A percentile compares a stretch with the other conserved stretches of the same genome.
Conservation (phyloP, 2,113 vertebrate genomes). For the Pontoporia blainvillei region DNA sequence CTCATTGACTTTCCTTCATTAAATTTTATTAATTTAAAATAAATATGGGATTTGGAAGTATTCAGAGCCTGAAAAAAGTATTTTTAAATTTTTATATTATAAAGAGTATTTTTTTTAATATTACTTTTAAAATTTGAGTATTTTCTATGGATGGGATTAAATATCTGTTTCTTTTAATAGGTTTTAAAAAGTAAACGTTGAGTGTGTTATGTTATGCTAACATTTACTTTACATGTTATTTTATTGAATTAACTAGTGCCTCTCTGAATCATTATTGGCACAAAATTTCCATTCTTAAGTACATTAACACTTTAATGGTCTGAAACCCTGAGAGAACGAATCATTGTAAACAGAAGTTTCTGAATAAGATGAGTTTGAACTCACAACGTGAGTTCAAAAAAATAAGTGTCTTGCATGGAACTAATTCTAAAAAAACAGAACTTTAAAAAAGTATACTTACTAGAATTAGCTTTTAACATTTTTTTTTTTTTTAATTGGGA, state of each 20-base stretch:
- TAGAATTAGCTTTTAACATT: slow-evolving; percentile 7
- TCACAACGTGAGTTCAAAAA: neutral
- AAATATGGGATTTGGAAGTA: neutral
- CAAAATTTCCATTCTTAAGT: neutral
- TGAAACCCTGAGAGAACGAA: neutral
- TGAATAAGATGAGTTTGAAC: neutral
- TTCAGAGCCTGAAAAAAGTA: neutral
- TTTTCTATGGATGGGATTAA: slow-evolving; percentile 33
- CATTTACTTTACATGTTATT: neutral
- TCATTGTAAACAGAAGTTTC: neutral
- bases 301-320: neutral
- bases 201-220: neutral
- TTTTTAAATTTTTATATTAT: neutral
- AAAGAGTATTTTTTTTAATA: neutral
- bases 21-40: slow-evolving; percentile 5
- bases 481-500: neutral
- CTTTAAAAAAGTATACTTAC: neutral
- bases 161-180: neutral
- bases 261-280: neutral
- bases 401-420: neutral
- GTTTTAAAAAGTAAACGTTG: neutral
- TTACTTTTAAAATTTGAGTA: neutral
- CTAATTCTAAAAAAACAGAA: neutral
- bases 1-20: neutral
- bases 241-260: neutral